Base-by-base conservation (phyloP, 2,113 vertebrate species). In the Helogale parvula region DNA sequence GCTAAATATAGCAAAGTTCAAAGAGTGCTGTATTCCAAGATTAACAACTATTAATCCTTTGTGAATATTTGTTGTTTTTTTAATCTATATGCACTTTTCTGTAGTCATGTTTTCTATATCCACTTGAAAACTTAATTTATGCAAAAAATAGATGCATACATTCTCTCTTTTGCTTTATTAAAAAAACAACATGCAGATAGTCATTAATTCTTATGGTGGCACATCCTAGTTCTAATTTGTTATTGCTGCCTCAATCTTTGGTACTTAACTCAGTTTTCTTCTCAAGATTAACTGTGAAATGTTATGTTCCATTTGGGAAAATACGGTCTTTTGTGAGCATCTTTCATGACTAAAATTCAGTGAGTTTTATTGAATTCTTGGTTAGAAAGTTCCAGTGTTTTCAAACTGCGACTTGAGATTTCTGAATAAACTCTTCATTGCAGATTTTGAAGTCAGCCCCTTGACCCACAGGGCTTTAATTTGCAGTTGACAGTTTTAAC, bases 401-500 rank as follows among this genome's bases (percentile, higher is more conserved):
- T 93, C 27, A 93, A 88, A 68, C 35, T 71, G 5, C 90, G 71
- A 80, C 50, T 97, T 90, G 38, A 92, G 19, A 76, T 97, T 92
- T 96, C 38, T 50, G 14, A 87, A 25, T 54, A 90, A 96, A 86
- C 52, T 95, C 15, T 35, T 47, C 15, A 3, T 69, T 92, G 90
- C 50, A 71, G 79, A 89, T 95, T 95, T 87, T 92, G 69, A 95
- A 94, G 87, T 95, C 57, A 88, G 68, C 71, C 54, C 82, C 35
- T 84, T 90, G 80, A 93, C 38, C 41, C 72, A 38, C 0, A 54
- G 33, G 47, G 31, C 41, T 98, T 87, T 8, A 94, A 2, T 89
- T 88, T 95, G 82, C 96, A 54, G 79, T 68, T 95, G 82, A 93
- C n/a, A 94, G 45, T 95, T 95, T 95, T 88, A 96, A 95, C 54